Conservation (phyloP, 2,888 invertebrate species). For the Noctua comes region DNA sequence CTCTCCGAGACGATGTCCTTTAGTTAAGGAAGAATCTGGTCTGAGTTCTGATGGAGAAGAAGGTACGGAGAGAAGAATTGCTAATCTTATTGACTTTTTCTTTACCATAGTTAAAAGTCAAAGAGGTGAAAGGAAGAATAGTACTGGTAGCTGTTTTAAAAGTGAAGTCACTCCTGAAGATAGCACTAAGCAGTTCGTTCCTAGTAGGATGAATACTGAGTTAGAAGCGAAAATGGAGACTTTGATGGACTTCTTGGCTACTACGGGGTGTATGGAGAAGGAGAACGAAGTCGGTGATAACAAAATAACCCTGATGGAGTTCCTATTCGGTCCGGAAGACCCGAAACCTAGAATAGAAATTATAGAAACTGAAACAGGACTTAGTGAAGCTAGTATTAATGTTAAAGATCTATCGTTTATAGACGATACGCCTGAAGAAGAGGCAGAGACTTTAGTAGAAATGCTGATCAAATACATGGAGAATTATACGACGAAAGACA, state of each 20-base stretch:
- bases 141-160: conserved; percentile 85
- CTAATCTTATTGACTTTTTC: conserved; percentile 88
- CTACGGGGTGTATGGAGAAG: conserved; percentile 84
- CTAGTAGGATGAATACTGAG: conserved; percentile 82
- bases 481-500: conserved; percentile 79
- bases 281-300: conserved; percentile 79
- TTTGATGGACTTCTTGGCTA: conserved; percentile 86
- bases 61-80: conserved; percentile 83
- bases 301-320: conserved; percentile 88
- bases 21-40: conserved; percentile 87
- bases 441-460: conserved; percentile 85
- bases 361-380: conserved; percentile 74
- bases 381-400: conserved; percentile 84
- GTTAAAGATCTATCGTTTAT: conserved; percentile 84
- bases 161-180: conserved; percentile 83
- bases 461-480: conserved; percentile 88
- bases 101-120: conserved; percentile 89
- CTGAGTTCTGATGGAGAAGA: conserved; percentile 85
- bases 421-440: conserved; percentile 87
- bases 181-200: conserved; percentile 72
- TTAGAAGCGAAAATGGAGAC: conserved; percentile 89
- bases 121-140: conserved; percentile 84
- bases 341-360: conserved; percentile 81
- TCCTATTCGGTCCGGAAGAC: conserved; percentile 85
- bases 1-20: conserved; percentile 80